phyloP scores from a whole-genome alignment of 2,888 invertebrate genomes.

The Deilephila porcellus region DNA sequence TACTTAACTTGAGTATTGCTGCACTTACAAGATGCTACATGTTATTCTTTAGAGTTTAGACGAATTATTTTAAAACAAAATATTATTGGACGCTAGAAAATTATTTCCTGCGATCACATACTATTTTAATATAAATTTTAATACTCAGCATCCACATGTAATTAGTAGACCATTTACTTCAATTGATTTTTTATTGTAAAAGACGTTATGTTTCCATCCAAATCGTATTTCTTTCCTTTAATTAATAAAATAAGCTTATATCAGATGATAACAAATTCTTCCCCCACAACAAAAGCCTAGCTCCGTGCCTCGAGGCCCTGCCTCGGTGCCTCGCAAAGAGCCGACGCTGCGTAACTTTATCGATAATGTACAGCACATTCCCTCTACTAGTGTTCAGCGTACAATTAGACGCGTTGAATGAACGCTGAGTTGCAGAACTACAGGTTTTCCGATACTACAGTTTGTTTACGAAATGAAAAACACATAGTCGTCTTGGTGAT shows the following conservation, averaged over 20 bases:
- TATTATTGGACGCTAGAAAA: no score
- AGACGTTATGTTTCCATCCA: no score
- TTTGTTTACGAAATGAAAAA: not conserved
- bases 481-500: no score
- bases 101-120: no score
- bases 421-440: constrained; percentile 23
- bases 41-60: no score
- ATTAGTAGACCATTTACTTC: no score
- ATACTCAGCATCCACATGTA: no score
- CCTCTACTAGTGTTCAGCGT: constrained; percentile 28
- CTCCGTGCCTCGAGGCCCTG: not conserved
- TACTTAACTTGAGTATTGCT: no score
- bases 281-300: not conserved
- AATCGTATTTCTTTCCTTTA: not conserved
- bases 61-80: no score
- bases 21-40: no score
- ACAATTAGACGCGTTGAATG: constrained; percentile 24
- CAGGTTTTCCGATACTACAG: not conserved
- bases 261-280: not conserved
- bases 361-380: constrained; percentile 47
- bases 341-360: constrained; percentile 49
- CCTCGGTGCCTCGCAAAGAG: constrained; percentile 32
- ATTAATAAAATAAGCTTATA: not conserved
- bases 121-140: no score
- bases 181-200: no score